Base-by-base conservation (phyloP, 1,140 invertebrate genomes). In the Drosophila ironensis region DNA sequence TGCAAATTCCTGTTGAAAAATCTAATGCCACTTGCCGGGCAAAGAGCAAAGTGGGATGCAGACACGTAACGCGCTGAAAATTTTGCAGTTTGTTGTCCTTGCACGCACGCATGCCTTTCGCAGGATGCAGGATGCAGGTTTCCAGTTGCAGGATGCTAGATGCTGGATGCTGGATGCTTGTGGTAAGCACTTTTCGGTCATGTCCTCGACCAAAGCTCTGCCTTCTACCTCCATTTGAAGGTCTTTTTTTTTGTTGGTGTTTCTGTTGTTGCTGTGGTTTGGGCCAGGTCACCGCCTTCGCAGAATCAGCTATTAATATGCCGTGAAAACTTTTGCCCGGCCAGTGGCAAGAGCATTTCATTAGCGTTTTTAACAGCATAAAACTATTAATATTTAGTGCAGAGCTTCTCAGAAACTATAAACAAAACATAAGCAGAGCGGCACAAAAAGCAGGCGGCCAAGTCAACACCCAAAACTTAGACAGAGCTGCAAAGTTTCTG, bases 1-100 rank as follows among this genome's bases (percentile, higher is more conserved):
- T 61, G 78, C 78, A 84, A 82, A 84, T 84, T 73, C 63, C 66
- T 78, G 73, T 63, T 77, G 78, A 73, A 78, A 84, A 78, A 86
- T 84, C 69, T 82, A 84, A 84, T 78, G 78, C 69, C 61, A 77
- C 68, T 68, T 71, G 51, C 35, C 53, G 38, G 76, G 25, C 42
- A 46, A 37, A 50, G 40, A 30, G 17, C 47, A 50, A 33, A 50
- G 40, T 8, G 33, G 22, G 44, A 38, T 24, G 41, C 11, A 38
- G 47, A 40, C 78, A 82, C 78, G 80, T 78, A 86, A 71, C 35
- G 47, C 66, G 57, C 50, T 53, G 54, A 51, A 77, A 72, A 84
- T 70, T 66, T 45, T 71, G 53, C 80, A 82, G 78, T 74, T 82
- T 84, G 69, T 66, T 64, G 80, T 82, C 64, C 57, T 72, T 68